phyloP scores from a whole-genome alignment of 2,113 vertebrate genomes.

The Triplophysa rosa region DNA sequence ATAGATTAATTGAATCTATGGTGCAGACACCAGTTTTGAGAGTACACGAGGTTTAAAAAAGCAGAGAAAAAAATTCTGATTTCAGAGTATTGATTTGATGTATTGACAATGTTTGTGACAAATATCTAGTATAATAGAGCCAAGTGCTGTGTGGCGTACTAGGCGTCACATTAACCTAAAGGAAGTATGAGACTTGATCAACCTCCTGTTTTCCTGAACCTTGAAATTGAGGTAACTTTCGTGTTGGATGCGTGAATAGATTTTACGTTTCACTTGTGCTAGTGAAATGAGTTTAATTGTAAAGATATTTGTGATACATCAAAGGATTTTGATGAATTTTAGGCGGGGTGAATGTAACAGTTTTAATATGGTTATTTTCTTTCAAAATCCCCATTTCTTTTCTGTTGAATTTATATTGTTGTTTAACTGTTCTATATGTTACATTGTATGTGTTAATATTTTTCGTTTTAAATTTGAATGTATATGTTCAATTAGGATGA shows the following conservation, averaged over 20 bases:
- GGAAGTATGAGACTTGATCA: conserved; percentile 10
- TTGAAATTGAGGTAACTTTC: conserved; percentile 21
- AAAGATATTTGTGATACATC: too few species aligned
- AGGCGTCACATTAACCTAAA: conserved; percentile 18
- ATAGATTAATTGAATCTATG: conserved; percentile 5
- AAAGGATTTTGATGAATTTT: neutral
- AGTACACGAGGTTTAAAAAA: too few species aligned
- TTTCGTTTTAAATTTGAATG: too few species aligned
- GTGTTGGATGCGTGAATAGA: conserved; percentile 4
- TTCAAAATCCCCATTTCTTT: too few species aligned
- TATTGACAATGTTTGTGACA: neutral
- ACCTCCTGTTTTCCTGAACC: conserved; percentile 24
- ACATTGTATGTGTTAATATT: too few species aligned
- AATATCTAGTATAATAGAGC: neutral
- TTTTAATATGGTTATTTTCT: too few species aligned
- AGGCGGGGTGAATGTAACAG: neutral
- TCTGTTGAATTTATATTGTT: too few species aligned
- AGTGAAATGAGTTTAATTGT: too few species aligned
- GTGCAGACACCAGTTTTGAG: conserved; percentile 4
- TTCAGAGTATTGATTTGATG: too few species aligned
- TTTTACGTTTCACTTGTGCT: conserved; percentile 9
- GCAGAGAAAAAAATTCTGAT: too few species aligned
- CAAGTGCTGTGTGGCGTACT: conserved; percentile 35
- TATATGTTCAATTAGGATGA: too few species aligned
- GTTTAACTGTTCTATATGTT: too few species aligned